These are phyloP conservation scores for Celastrina argiolus DNA, from an alignment of 2,888 invertebrate species.

Conservation along the genomic window DNA sequence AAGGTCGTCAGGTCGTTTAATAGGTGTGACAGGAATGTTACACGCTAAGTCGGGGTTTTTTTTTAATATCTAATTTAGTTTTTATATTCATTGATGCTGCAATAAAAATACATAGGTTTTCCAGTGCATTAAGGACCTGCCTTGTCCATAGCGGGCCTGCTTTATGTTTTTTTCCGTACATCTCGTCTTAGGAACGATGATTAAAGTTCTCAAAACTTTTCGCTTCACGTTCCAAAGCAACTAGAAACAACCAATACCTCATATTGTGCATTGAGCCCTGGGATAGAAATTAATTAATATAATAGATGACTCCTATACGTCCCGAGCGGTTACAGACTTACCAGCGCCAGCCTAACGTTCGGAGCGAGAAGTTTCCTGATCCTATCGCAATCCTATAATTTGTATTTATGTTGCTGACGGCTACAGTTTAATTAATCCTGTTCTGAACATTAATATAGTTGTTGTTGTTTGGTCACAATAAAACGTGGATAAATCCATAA, in stretches of 20 bases:
- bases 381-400: constrained; percentile 12
- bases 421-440: constrained; percentile 8
- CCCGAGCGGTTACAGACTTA: constrained; percentile 24
- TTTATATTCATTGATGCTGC: too few species aligned
- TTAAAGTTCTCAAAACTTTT: neutral
- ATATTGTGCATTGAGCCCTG: constrained; percentile 22
- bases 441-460: constrained; percentile 7
- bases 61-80: too few species aligned
- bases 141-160: too few species aligned
- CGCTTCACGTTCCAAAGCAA: neutral
- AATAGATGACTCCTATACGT: constrained; percentile 26
- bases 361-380: constrained; percentile 17
- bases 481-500: neutral
- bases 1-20: too few species aligned
- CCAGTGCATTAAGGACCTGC: too few species aligned
- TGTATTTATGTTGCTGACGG: constrained; percentile 16
- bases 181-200: neutral
- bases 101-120: too few species aligned
- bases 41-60: too few species aligned
- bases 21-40: too few species aligned
- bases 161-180: too few species aligned
- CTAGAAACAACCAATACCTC: constrained; percentile 20
- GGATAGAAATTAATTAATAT: constrained; percentile 28
- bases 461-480: neutral
- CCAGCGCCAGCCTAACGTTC: constrained; percentile 4